phyloP scores from a whole-genome alignment of 2,113 vertebrate species.

The Mohoua ochrocephala region DNA sequence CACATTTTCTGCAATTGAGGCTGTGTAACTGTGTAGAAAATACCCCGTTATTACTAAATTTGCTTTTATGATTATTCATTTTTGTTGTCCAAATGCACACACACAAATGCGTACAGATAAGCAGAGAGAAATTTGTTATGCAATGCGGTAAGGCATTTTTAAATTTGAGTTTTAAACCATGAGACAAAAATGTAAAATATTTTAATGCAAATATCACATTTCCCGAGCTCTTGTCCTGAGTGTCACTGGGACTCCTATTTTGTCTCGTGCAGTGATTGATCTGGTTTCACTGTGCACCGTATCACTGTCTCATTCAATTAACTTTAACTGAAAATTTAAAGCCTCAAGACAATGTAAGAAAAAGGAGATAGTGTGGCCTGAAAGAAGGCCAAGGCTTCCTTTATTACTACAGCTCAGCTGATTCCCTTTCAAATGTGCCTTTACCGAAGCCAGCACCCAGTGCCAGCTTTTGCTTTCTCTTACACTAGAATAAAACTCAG shows the following conservation, averaged over 20 bases:
- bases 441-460: neutral
- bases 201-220: conserved; percentile 70
- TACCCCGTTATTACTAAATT: neutral
- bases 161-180: conserved; percentile 9
- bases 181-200: conserved; percentile 65
- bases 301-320: conserved; percentile 72
- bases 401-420: neutral
- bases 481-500: neutral
- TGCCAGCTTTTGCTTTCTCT: neutral
- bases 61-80: conserved; percentile 8
- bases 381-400: neutral
- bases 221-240: conserved; percentile 65
- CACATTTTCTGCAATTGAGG: neutral
- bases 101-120: neutral
- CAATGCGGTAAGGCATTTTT: conserved; percentile 7
- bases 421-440: neutral
- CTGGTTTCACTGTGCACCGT: conserved; percentile 58
- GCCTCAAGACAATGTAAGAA: conserved; percentile 27
- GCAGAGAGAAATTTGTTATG: conserved; percentile 1
- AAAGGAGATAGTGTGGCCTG: neutral
- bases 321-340: conserved; percentile 57
- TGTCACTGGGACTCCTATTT: conserved; percentile 49
- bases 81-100: neutral
- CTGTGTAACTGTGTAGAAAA: neutral
- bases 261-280: conserved; percentile 64